Evolutionary conservation across 2,888 invertebrate genomes (phyloP), one percentile per base, ranked within the genome.

Genomic region (Lycocerus yunnanus): DNA sequence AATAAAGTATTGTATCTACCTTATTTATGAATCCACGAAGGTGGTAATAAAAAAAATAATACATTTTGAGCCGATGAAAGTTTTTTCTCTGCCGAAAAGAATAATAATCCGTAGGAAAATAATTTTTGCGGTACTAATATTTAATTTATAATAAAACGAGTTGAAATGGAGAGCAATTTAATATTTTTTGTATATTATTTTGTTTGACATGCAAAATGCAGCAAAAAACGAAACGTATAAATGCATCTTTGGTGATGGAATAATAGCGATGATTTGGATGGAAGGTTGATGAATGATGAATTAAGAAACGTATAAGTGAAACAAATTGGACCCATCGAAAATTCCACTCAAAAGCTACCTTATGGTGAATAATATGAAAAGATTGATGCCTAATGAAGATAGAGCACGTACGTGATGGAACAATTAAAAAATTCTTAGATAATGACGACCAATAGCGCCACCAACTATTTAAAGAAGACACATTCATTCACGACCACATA

Each of bases 371-470:
- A 16, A 43, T 43, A 43, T 43, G 14, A 67, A 27, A 67, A 67
- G 43, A 67, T 67, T 67, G 43, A 67, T 67, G 69, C 61, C 27
- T 67, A 72, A 72, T 61, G 72, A 73, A 73, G 73, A 68, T 21
- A 20, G 24, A 66, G 68, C 18, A 24, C 27, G 67, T 61, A 60
- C 72, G 72, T 59, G 72, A 75, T 60, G 24, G 75, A 69, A 73
- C 66, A 71, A 76, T 76, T 73, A 73, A 43, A 58, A 70, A 72
- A 78, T 78, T 78, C 76, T 72, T 73, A 66, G 58, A 58, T 74
- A 72, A 74, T 71, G 68, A 73, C 71, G 73, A 68, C 74, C 71
- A 78, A 79, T 80, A 80, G 78, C 78, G 80, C 80, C 80, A 80
- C 79, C 76, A 77, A 76, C 70, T 78, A 75, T 78, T 77, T 71